phyloP scores from a whole-genome alignment of 2,797 vertebrate species.

The Lemur catta region DNA sequence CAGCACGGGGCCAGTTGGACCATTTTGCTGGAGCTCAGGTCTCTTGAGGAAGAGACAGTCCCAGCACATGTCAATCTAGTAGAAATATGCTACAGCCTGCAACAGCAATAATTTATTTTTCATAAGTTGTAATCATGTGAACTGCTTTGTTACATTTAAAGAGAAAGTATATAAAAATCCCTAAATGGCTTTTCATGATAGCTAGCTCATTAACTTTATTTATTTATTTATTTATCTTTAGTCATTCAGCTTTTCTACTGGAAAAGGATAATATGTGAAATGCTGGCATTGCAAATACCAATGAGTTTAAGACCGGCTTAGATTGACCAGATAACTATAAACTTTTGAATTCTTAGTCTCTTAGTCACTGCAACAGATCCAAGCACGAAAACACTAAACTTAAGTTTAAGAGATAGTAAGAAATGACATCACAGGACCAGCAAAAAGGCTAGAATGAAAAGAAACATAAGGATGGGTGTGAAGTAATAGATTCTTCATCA shows the following conservation, averaged over 20 bases:
- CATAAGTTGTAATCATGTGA: not conserved
- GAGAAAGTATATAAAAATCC: slow-evolving; percentile 6
- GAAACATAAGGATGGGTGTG: not conserved
- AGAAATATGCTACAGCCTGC: not conserved
- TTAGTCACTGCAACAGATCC: not conserved
- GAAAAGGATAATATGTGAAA: slow-evolving; percentile 15
- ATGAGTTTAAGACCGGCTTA: slow-evolving; percentile 14
- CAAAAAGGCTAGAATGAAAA: not conserved
- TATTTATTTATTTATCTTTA: not conserved
- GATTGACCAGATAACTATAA: slow-evolving; percentile 36
- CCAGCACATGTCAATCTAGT: not conserved
- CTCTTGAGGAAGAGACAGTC: not conserved
- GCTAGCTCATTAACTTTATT: not conserved
- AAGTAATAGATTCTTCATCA: not conserved
- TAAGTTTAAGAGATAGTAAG: slow-evolving; percentile 19
- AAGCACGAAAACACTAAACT: not conserved
- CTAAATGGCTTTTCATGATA: not conserved
- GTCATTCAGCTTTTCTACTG: not conserved
- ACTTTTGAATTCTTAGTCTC: slow-evolving; percentile 29
- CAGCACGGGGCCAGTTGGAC: not conserved
- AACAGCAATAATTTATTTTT: slow-evolving; percentile 41
- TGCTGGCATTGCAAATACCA: slow-evolving; percentile 47
- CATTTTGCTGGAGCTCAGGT: not conserved
- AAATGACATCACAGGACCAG: slow-evolving; percentile 35
- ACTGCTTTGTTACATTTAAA: not conserved